Evolutionary conservation across 2,113 vertebrate species (phyloP).

Genomic region (Cyprinodon variegatus): DNA sequence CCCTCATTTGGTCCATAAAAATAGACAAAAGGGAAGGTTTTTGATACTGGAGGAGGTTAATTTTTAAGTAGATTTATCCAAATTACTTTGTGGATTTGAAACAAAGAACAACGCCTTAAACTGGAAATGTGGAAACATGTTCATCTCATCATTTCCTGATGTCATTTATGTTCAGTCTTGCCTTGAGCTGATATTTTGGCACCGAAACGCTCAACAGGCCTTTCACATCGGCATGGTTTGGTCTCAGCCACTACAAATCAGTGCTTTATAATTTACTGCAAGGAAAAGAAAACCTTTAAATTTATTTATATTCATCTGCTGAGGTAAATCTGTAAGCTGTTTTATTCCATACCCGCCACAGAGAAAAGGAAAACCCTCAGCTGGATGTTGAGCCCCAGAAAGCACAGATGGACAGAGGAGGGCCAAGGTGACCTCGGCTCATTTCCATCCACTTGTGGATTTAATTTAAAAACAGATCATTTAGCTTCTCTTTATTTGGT

Average conservation of each 20-base stretch:
- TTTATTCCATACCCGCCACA: conserved; percentile 24
- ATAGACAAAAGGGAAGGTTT: too few species aligned
- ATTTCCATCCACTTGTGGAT: conserved; percentile 18
- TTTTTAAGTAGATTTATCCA: not conserved
- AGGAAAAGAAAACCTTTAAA: conserved; percentile 16
- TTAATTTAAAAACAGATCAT: not conserved
- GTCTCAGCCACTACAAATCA: conserved; percentile 26
- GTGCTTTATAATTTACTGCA: conserved; percentile 3
- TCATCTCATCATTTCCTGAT: not conserved
- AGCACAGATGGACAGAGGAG: not conserved
- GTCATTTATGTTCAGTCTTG: not conserved
- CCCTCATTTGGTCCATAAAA: not conserved
- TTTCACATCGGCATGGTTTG: not conserved
- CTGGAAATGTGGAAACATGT: not conserved
- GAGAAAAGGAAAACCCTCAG: not conserved
- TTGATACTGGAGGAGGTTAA: too few species aligned
- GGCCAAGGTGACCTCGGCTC: conserved; percentile 13
- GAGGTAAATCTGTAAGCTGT: conserved; percentile 24
- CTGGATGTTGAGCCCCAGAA: conserved; percentile 19
- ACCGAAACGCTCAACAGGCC: not conserved
- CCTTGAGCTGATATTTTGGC: not conserved
- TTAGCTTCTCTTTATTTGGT: too few species aligned
- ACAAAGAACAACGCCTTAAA: not conserved
- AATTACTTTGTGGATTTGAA: not conserved
- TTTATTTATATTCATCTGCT: conserved; percentile 21